phyloP scores from a whole-genome alignment of 2,797 vertebrate species.

The Streptopelia turtur region DNA sequence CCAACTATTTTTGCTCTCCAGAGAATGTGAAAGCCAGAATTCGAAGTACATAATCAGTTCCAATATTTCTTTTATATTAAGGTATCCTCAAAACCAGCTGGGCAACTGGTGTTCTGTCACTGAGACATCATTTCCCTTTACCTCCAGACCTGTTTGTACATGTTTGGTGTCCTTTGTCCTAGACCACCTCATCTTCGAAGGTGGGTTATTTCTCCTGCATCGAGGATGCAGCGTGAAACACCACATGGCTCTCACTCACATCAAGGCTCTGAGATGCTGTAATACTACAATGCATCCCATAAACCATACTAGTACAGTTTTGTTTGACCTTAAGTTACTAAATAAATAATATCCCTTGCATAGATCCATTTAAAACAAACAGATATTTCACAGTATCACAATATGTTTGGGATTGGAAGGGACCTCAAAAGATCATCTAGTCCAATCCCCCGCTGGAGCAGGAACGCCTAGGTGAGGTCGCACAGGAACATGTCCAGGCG shows the following conservation, averaged over 20 bases:
- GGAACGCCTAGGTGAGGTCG: too few species aligned
- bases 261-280: not conserved
- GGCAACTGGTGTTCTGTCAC: not conserved
- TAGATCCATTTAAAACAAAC: not conserved
- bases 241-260: not conserved
- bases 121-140: not conserved
- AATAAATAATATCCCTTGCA: not conserved
- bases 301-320: not conserved
- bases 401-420: too few species aligned
- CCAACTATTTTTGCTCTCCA: not conserved
- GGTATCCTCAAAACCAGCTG: not conserved
- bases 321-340: not conserved
- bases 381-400: not conserved
- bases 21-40: not conserved
- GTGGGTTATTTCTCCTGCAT: not conserved
- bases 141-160: not conserved
- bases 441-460: too few species aligned
- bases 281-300: not conserved
- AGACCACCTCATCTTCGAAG: not conserved
- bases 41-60: not conserved
- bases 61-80: not conserved
- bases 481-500: too few species aligned
- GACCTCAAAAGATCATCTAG: too few species aligned
- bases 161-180: not conserved
- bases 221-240: not conserved